Evolutionary conservation across 2,113 vertebrate genomes (phyloP).

Genomic region (Illadopsis cleaveri): DNA sequence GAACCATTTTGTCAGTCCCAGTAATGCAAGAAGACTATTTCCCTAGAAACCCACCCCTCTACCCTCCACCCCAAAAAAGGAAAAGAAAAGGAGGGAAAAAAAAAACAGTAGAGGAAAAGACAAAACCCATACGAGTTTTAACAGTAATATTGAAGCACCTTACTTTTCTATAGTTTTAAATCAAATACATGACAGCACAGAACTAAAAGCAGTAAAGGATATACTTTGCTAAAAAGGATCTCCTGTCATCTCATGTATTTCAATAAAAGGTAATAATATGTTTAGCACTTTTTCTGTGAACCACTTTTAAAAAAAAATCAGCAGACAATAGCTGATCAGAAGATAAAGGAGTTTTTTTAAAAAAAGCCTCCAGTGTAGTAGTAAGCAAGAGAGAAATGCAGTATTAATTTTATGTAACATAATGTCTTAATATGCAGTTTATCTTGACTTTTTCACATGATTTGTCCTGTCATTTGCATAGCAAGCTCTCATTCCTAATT

Average conservation of each 20-base stretch:
- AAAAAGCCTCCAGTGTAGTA: constrained; percentile 54
- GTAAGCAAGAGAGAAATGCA: constrained; percentile 83
- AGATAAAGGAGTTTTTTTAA: constrained; percentile 76
- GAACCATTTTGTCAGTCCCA: constrained; percentile 83
- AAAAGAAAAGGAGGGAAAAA: background rate
- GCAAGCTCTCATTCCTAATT: constrained; percentile 91
- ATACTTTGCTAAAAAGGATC: constrained; percentile 79
- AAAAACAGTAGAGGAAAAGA: constrained; percentile 65
- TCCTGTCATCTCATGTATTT: constrained; percentile 77
- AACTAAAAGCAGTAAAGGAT: constrained; percentile 78
- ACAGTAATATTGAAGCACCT: constrained; percentile 77
- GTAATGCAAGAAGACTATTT: constrained; percentile 81
- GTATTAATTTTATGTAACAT: constrained; percentile 88
- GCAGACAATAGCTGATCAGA: constrained; percentile 81
- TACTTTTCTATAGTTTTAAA: constrained; percentile 79
- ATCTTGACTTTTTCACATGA: constrained; percentile 95
- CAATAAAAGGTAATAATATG: constrained; percentile 83
- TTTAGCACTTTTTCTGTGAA: constrained; percentile 77
- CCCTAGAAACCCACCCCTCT: constrained; percentile 69
- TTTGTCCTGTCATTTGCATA: constrained; percentile 95
- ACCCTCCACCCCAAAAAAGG: constrained; percentile 62
- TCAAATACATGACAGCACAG: constrained; percentile 79
- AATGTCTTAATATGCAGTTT: constrained; percentile 93
- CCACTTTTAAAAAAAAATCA: constrained; percentile 62
- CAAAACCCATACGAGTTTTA: constrained; percentile 72